A percentile compares a stretch with the other conserved stretches of the same genome.
Conservation (phyloP, 1,140 invertebrate genomes). For the Brachionus paranguensis region DNA sequence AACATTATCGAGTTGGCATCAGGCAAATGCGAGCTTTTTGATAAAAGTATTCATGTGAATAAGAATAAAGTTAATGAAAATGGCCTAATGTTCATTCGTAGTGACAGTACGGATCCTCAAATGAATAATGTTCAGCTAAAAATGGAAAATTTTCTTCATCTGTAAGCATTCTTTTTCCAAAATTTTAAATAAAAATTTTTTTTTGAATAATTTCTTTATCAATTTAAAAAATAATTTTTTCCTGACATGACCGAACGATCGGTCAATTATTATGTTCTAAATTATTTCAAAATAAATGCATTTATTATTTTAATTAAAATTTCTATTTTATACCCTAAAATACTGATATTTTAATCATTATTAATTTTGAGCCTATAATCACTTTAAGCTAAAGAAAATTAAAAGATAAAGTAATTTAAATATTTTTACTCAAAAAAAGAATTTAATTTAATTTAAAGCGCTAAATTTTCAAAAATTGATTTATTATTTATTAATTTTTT, state of each 20-base stretch:
- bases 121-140: not conserved
- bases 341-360: too few species aligned
- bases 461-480: not conserved
- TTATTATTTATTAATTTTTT: not conserved
- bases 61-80: not conserved
- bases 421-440: too few species aligned
- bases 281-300: too few species aligned
- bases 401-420: too few species aligned
- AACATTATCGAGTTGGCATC: slow-evolving; percentile 33
- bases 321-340: too few species aligned
- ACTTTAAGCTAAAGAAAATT: too few species aligned
- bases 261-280: too few species aligned
- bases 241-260: not conserved
- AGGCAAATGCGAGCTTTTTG: slow-evolving; percentile 9
- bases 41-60: not conserved
- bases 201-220: not conserved
- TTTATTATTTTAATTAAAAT: too few species aligned
- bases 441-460: too few species aligned
- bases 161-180: not conserved
- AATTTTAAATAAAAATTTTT: not conserved
- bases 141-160: not conserved
- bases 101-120: not conserved
- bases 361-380: too few species aligned
- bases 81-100: not conserved
- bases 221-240: not conserved